Conservation (phyloP, 1,140 invertebrate species). For the Penaeus chinensis region DNA sequence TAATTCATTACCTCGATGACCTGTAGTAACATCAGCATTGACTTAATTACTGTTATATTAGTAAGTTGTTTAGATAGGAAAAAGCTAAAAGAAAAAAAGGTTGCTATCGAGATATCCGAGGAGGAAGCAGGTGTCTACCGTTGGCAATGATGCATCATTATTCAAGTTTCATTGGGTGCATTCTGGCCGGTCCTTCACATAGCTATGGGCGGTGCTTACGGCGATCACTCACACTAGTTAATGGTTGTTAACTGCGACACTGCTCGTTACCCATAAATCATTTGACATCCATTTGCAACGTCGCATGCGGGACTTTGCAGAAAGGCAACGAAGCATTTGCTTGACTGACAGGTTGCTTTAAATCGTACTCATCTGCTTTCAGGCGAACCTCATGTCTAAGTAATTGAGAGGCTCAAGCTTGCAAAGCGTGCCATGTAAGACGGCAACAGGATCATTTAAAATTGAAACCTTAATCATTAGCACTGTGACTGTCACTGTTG, state of each 20-base stretch:
- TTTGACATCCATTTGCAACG: too few species aligned
- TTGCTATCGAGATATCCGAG: not conserved
- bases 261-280: not conserved
- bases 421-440: not conserved
- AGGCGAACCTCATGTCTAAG: too few species aligned
- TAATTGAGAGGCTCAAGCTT: too few species aligned
- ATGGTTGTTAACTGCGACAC: slow-evolving; percentile 38
- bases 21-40: too few species aligned
- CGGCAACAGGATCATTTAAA: slow-evolving; percentile 34
- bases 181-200: slow-evolving; percentile 43
- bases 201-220: slow-evolving; percentile 40
- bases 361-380: too few species aligned
- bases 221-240: slow-evolving; percentile 45
- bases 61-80: not conserved
- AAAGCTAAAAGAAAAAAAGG: not conserved
- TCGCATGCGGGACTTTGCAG: too few species aligned
- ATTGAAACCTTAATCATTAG: slow-evolving; percentile 54
- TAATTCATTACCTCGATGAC: too few species aligned
- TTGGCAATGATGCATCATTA: slow-evolving; percentile 45
- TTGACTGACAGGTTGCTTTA: too few species aligned
- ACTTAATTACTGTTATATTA: not conserved
- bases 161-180: slow-evolving; percentile 54
- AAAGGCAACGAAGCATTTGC: too few species aligned
- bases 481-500: slow-evolving; percentile 46
- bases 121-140: not conserved